A percentile compares a stretch with the other conserved stretches of the same genome.
These are phyloP conservation scores for Actinostola sp. DNA, from an alignment of 92 coral and sea anemone genomes.

Conservation along the genomic window DNA sequence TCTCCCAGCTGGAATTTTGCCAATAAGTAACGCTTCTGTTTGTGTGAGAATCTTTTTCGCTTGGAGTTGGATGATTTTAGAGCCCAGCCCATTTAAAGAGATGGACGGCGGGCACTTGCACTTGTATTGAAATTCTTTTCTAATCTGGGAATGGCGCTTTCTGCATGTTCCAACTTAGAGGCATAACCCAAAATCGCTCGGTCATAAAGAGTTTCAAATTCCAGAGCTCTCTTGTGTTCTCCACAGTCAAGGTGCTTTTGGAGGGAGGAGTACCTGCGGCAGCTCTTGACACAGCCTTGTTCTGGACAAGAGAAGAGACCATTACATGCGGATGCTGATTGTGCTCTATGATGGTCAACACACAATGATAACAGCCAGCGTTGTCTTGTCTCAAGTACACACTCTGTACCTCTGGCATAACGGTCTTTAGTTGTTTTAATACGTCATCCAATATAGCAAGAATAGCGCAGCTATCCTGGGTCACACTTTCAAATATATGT, in stretches of 20 bases:
- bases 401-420: too few relatives aligned
- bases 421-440: slow-evolving; percentile 8
- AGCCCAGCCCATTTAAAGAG: slow-evolving; percentile 54
- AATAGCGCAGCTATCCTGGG: slow-evolving; percentile 22
- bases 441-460: slow-evolving; percentile 46
- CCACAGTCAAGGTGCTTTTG: slow-evolving; percentile 65
- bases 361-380: too few relatives aligned
- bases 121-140: slow-evolving; percentile 17
- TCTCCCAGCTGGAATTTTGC: slow-evolving; percentile 58
- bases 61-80: slow-evolving; percentile 47
- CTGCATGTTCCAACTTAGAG: slow-evolving; percentile 45
- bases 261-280: slow-evolving; percentile 58
- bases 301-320: slow-evolving; percentile 58
- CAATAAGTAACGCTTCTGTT: slow-evolving; percentile 51
- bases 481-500: slow-evolving; percentile 26
- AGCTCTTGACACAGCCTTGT: slow-evolving; percentile 64
- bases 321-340: slow-evolving; percentile 5
- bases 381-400: too few relatives aligned
- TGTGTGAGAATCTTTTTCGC: slow-evolving; percentile 51
- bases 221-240: slow-evolving; percentile 54
- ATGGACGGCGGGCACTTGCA: slow-evolving; percentile 4
- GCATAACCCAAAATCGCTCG: slow-evolving; percentile 52
- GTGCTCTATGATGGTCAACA: too few relatives aligned
- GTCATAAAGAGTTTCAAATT: slow-evolving; percentile 56
- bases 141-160: slow-evolving; percentile 32